phyloP scores from a whole-genome alignment of 2,888 invertebrate species.

The Eucera pruinosa region DNA sequence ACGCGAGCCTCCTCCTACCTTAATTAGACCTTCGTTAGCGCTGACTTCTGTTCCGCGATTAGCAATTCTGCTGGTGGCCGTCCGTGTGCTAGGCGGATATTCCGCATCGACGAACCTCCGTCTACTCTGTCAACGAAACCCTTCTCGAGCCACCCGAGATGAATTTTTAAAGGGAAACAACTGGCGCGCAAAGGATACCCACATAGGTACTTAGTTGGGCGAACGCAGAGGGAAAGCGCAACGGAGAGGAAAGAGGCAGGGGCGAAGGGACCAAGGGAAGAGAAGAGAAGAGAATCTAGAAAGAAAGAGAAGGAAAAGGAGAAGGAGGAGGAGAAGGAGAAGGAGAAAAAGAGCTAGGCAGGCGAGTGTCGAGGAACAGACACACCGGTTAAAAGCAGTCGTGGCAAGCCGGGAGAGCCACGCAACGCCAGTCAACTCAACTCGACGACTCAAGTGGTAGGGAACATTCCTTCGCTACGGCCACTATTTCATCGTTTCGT shows the following conservation, averaged over 20 bases:
- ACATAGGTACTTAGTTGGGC: background rate
- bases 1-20: background rate
- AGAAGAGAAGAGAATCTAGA: background rate
- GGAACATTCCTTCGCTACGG: constrained; percentile 83
- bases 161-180: background rate
- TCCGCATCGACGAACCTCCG: background rate
- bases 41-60: constrained; percentile 4
- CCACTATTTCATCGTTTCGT: constrained; percentile 84
- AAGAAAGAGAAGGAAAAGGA: background rate
- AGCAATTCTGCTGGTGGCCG: background rate
- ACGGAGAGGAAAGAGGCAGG: background rate
- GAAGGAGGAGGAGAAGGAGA: constrained; percentile 29
- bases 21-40: constrained; percentile 30
- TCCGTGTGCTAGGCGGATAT: background rate
- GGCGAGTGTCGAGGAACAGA: constrained; percentile 64
- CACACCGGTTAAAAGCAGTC: constrained; percentile 77
- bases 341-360: constrained; percentile 47
- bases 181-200: background rate
- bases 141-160: too few species aligned
- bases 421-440: constrained; percentile 81
- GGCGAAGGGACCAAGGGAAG: background rate
- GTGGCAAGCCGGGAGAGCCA: constrained; percentile 70
- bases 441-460: constrained; percentile 83
- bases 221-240: background rate
- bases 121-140: background rate